These are phyloP conservation scores for Xylota segnis DNA, from an alignment of 2,888 invertebrate species.

Conservation along the genomic window DNA sequence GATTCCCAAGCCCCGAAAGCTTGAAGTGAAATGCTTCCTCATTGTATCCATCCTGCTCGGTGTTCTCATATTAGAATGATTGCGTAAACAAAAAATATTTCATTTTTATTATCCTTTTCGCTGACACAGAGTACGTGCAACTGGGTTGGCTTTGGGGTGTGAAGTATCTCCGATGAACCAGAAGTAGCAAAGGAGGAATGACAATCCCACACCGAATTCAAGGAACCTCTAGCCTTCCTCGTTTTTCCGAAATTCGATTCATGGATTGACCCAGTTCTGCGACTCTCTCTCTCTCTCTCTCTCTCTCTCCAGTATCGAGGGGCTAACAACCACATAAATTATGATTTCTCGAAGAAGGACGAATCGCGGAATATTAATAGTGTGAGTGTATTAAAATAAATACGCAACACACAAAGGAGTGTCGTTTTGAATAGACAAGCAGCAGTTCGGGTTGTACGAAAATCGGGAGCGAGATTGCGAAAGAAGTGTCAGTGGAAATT, in stretches of 20 bases:
- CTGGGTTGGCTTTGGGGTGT: conserved; percentile 17
- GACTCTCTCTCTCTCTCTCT: neutral
- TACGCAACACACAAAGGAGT: conserved; percentile 56
- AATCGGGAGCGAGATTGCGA: neutral
- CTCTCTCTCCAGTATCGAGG: conserved; percentile 8
- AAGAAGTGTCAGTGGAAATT: conserved; percentile 16
- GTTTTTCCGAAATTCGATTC: conserved; percentile 56
- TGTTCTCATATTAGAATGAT: conserved; percentile 72
- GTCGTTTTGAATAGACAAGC: conserved; percentile 23
- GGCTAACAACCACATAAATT: conserved; percentile 67
- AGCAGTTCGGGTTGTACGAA: conserved; percentile 4
- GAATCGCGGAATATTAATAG: conserved; percentile 59
- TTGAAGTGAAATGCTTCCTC: conserved; percentile 48
- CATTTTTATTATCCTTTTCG: conserved; percentile 76
- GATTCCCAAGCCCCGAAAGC: conserved; percentile 14
- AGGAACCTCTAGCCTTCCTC: too few species aligned
- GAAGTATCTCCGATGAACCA: conserved; percentile 36
- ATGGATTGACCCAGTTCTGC: conserved; percentile 68
- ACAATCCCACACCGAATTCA: conserved; percentile 30
- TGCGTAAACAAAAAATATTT: conserved; percentile 77
- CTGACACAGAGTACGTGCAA: conserved; percentile 73
- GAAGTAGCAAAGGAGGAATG: conserved; percentile 35
- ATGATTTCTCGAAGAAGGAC: conserved; percentile 51
- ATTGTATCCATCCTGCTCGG: conserved; percentile 46
- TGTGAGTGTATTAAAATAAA: conserved; percentile 71